These are phyloP conservation scores for Protaetia brevitarsis DNA, from an alignment of 1,140 invertebrate species.

Conservation along the genomic window DNA sequence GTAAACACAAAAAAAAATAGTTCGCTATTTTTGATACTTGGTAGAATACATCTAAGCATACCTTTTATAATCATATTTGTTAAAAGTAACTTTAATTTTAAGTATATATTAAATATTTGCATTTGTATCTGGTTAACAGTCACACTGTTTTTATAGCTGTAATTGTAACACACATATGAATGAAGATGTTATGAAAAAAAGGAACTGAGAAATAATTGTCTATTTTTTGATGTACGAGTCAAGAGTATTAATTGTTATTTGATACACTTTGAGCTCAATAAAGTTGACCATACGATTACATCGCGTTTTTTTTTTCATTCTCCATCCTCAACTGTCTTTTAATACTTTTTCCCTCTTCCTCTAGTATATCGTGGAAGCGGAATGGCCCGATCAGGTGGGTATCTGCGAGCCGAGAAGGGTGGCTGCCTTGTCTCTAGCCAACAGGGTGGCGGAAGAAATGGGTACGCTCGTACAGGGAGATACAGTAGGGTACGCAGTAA, in stretches of 20 bases:
- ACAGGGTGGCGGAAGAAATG: constrained; percentile 86
- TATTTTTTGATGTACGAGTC: background rate
- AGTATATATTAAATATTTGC: too few relatives aligned
- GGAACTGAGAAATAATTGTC: too few relatives aligned
- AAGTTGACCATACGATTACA: background rate
- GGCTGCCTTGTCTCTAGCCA: constrained; percentile 85
- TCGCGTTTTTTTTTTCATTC: background rate
- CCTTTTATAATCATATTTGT: too few relatives aligned
- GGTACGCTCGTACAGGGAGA: constrained; percentile 67
- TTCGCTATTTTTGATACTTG: too few relatives aligned
- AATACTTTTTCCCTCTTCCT: background rate
- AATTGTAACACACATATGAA: too few relatives aligned
- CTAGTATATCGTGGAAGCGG: constrained; percentile 87
- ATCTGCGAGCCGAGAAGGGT: constrained; percentile 91
- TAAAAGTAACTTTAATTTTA: too few relatives aligned
- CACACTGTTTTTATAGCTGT: too few relatives aligned
- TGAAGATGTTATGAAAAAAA: too few relatives aligned
- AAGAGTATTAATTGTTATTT: background rate
- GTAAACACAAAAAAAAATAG: too few relatives aligned
- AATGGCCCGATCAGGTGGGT: constrained; percentile 80
- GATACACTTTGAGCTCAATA: constrained; percentile 15
- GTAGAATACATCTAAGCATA: too few relatives aligned
- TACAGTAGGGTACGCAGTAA: constrained; percentile 89
- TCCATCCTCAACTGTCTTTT: background rate
- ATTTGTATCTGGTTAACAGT: too few relatives aligned